Conservation (phyloP, 2,888 invertebrate species). For the Eulithis prunata region DNA sequence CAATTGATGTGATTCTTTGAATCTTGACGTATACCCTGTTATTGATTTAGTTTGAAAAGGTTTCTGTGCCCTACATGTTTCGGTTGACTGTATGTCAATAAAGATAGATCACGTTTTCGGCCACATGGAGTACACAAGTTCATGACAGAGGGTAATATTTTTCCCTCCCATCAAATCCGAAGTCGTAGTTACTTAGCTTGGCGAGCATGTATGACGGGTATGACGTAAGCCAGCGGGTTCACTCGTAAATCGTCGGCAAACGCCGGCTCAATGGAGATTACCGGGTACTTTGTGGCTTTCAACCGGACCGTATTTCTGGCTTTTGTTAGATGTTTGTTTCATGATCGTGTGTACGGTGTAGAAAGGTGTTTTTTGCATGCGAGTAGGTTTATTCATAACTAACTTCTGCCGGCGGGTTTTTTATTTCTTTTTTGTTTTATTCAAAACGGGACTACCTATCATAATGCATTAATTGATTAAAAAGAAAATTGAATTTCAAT, state of each 20-base stretch:
- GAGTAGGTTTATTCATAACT: neutral
- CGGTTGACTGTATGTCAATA: too few species aligned
- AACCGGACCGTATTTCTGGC: slow-evolving; percentile 64
- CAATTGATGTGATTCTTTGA: too few species aligned
- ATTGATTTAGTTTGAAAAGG: too few species aligned
- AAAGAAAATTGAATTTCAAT: too few species aligned
- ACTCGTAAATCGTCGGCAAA: slow-evolving; percentile 37
- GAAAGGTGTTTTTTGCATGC: slow-evolving; percentile 4
- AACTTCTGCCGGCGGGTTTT: neutral
- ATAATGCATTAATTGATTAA: too few species aligned
- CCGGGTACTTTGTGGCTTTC: slow-evolving; percentile 69
- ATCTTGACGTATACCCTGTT: too few species aligned
- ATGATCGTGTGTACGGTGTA: slow-evolving; percentile 15
- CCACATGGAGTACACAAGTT: too few species aligned
- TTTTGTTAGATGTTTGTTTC: slow-evolving; percentile 39
- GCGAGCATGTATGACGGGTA: slow-evolving; percentile 24
- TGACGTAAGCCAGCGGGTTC: slow-evolving; percentile 30
- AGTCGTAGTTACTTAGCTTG: slow-evolving; percentile 13
- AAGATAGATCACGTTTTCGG: too few species aligned
- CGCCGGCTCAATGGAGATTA: slow-evolving; percentile 60
- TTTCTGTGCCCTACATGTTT: too few species aligned
- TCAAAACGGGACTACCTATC: neutral
- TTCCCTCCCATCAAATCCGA: slow-evolving; percentile 6
- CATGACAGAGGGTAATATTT: neutral
- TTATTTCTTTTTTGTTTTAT: neutral